Percentiles rank a stretch among this genome's conserved stretches.
These are phyloP conservation scores for Brachystomella parvula DNA, from an alignment of 1,140 invertebrate genomes.

Conservation along the genomic window DNA sequence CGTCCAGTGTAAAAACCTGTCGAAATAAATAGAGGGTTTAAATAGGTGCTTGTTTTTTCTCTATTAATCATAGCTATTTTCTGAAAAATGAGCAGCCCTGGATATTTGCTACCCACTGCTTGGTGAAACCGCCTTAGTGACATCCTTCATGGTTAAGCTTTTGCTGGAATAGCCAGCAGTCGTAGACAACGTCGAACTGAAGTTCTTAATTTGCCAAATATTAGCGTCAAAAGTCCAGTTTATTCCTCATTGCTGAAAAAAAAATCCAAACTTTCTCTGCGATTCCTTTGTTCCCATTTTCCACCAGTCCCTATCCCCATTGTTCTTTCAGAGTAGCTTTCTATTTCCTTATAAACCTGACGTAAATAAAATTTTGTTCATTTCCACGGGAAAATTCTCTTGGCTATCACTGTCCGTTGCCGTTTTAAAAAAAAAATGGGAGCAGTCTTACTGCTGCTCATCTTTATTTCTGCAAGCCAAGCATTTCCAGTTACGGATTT, in stretches of 20 bases:
- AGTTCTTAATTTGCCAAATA: neutral
- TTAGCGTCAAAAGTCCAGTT: too few relatives aligned
- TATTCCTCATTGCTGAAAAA: neutral
- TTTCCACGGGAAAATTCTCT: neutral
- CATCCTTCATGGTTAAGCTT: too few relatives aligned
- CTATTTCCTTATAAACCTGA: neutral
- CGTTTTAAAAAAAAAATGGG: neutral
- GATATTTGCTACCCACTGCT: too few relatives aligned
- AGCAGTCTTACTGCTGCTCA: neutral
- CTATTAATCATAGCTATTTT: too few relatives aligned
- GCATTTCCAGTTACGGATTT: neutral
- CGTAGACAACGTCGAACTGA: too few relatives aligned
- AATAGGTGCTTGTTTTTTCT: too few relatives aligned
- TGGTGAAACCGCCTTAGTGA: too few relatives aligned
- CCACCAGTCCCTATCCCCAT: slow-evolving; percentile 23
- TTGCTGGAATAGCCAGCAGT: neutral
- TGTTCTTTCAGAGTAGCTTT: slow-evolving; percentile 14
- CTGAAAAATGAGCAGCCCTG: too few relatives aligned
- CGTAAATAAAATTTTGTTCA: neutral
- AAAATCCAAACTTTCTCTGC: slow-evolving; percentile 4
- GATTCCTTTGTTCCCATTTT: slow-evolving; percentile 31
- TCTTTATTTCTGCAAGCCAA: neutral
- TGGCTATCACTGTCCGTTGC: slow-evolving; percentile 9
- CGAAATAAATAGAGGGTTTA: too few relatives aligned
- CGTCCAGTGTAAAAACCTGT: too few relatives aligned